phyloP scores from a whole-genome alignment of 2,797 vertebrate species.

The Macrochelys suwanniensis region DNA sequence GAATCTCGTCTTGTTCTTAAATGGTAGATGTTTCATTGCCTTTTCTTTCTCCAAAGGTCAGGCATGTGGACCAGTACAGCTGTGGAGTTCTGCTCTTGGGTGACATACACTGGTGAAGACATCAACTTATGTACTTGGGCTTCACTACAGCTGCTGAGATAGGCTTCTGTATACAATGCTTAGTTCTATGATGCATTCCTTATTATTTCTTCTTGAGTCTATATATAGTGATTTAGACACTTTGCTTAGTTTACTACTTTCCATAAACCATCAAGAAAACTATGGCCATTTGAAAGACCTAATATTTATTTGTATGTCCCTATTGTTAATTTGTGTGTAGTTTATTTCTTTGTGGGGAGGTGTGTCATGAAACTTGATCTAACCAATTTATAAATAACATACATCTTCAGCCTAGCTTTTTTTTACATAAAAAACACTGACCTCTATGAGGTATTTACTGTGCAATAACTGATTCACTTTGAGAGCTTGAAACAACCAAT shows the following conservation, averaged over 20 bases:
- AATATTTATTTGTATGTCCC: conserved; percentile 85
- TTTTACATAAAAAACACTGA: conserved; percentile 76
- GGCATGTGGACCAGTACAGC: conserved; percentile 31
- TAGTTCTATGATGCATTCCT: conserved; percentile 59
- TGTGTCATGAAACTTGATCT: conserved; percentile 83
- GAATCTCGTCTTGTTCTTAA: background rate
- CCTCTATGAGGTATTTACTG: conserved; percentile 91
- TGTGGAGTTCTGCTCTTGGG: conserved; percentile 65
- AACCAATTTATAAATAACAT: conserved; percentile 76
- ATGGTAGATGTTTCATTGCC: background rate
- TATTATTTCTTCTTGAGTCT: conserved; percentile 52
- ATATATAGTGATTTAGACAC: conserved; percentile 71
- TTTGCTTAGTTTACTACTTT: conserved; percentile 75
- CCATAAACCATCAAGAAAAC: conserved; percentile 66
- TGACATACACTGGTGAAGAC: conserved; percentile 62
- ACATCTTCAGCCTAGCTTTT: conserved; percentile 65
- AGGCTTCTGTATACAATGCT: conserved; percentile 72
- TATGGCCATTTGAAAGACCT: conserved; percentile 72
- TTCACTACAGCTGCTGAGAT: conserved; percentile 80
- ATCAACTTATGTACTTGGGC: conserved; percentile 59
- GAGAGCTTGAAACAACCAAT: conserved; percentile 87
- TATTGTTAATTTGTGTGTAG: conserved; percentile 76
- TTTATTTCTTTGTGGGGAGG: conserved; percentile 71
- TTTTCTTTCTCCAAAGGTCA: conserved; percentile 57
- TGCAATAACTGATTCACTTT: conserved; percentile 90